Percentiles rank a stretch among this genome's conserved stretches.
These are phyloP conservation scores for Autographa gamma DNA, from an alignment of 2,888 invertebrate species.

Conservation along the genomic window DNA sequence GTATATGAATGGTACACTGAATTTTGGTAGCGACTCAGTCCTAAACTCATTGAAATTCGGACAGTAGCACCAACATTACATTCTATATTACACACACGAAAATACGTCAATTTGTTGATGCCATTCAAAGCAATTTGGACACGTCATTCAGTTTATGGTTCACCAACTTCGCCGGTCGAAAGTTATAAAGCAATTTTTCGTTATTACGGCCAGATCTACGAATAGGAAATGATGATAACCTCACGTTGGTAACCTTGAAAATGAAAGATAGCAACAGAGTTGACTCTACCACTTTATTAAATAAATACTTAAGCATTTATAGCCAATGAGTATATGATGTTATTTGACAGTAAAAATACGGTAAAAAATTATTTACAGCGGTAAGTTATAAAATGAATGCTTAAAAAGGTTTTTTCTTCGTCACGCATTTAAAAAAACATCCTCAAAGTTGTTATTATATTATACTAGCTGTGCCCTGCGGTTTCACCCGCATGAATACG, in stretches of 20 bases:
- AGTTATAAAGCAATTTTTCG: conserved; percentile 59
- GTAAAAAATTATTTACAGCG: conserved; percentile 13
- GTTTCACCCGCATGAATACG: too few relatives aligned
- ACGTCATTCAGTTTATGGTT: conserved; percentile 21
- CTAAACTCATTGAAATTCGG: not conserved
- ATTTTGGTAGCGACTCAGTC: conserved; percentile 68
- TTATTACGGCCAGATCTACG: conserved; percentile 56
- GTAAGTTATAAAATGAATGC: conserved; percentile 33
- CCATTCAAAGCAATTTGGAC: conserved; percentile 15
- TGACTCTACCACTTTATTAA: conserved; percentile 24
- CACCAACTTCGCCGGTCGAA: conserved; percentile 22
- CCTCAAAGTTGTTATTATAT: conserved; percentile 31
- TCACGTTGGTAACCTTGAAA: conserved; percentile 59
- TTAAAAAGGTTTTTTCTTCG: conserved; percentile 17
- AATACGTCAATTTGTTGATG: conserved; percentile 23
- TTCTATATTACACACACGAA: not conserved
- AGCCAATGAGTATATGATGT: conserved; percentile 23
- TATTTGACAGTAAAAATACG: conserved; percentile 14
- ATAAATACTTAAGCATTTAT: conserved; percentile 26
- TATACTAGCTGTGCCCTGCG: too few relatives aligned
- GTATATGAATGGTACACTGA: conserved; percentile 61
- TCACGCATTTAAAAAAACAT: conserved; percentile 35
- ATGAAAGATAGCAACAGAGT: conserved; percentile 46
- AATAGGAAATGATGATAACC: conserved; percentile 61
- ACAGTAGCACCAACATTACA: not conserved